Percentiles rank a stretch among this genome's conserved stretches.
Evolutionary conservation across 2,797 vertebrate genomes (phyloP).

Genomic region (Scyliorhinus canicula): DNA sequence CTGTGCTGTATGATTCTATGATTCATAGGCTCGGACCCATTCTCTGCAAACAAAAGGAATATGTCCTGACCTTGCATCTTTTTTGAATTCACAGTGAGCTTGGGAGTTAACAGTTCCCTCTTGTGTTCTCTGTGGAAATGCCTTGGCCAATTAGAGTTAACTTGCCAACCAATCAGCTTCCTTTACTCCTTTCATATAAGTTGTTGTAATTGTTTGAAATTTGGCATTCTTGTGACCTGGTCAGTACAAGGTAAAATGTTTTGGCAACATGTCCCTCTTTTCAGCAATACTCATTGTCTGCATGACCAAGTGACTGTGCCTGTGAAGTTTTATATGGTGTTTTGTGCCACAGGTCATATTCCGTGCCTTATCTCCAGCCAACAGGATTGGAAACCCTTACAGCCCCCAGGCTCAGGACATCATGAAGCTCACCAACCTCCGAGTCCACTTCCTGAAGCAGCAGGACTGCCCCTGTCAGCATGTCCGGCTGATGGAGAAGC

Average conservation of each 20-base stretch:
- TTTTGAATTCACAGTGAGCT: too few relatives aligned
- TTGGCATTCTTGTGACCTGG: background rate
- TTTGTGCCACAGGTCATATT: slow-evolving; percentile 69
- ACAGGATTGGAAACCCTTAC: slow-evolving; percentile 65
- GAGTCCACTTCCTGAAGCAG: slow-evolving; percentile 69
- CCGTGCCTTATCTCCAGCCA: slow-evolving; percentile 63
- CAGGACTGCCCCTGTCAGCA: slow-evolving; percentile 62
- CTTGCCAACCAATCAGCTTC: too few relatives aligned
- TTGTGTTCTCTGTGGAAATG: background rate
- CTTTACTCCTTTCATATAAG: background rate
- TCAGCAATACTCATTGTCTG: background rate
- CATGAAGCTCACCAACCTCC: slow-evolving; percentile 75
- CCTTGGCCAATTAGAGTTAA: background rate
- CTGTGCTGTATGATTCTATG: background rate
- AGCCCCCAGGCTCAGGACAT: slow-evolving; percentile 64
- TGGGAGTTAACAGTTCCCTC: too few relatives aligned
- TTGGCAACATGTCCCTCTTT: background rate
- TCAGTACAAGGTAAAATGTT: background rate
- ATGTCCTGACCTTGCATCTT: too few relatives aligned
- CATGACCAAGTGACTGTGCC: too few relatives aligned
- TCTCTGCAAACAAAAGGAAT: too few relatives aligned
- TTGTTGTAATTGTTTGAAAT: background rate
- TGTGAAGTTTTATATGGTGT: background rate
- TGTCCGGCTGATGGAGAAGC: slow-evolving; percentile 48
- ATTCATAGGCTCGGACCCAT: too few relatives aligned